Percentiles rank a stretch among this genome's conserved stretches.
phyloP scores from a whole-genome alignment of 2,113 vertebrate species.

The Bubo bubo region DNA sequence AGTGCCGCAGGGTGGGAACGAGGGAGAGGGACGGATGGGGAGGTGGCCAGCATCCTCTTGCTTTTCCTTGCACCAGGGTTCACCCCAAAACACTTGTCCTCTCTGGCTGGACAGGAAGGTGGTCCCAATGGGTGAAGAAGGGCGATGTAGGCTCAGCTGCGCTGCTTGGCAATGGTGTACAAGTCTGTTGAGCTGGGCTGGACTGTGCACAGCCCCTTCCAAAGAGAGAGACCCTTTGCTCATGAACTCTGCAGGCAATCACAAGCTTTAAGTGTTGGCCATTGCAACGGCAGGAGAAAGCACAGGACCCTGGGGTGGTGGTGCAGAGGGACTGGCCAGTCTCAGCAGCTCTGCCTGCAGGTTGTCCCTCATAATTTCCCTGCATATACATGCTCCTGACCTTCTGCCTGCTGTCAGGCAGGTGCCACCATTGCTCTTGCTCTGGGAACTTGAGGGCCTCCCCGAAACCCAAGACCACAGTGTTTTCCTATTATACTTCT shows the following conservation, averaged over 20 bases:
- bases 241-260: neutral
- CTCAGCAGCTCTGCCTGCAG: neutral
- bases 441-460: neutral
- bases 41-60: neutral
- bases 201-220: neutral
- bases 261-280: neutral
- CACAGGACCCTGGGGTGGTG: rapidly evolving
- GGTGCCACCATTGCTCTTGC: neutral
- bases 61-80: neutral
- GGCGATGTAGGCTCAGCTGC: rapidly evolving
- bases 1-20: rapidly evolving
- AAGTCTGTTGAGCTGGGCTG: neutral
- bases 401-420: neutral
- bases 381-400: neutral
- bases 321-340: neutral
- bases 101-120: neutral
- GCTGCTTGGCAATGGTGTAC: rapidly evolving
- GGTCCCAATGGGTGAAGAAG: rapidly evolving
- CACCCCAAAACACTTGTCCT: neutral
- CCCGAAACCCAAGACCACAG: neutral
- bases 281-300: neutral
- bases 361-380: rapidly evolving
- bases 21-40: neutral
- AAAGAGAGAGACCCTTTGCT: neutral
- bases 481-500: neutral